Percentiles rank a stretch among this genome's conserved stretches.
These are phyloP conservation scores for Rhabdornis inornatus DNA, from an alignment of 2,113 vertebrate genomes.

Conservation along the genomic window DNA sequence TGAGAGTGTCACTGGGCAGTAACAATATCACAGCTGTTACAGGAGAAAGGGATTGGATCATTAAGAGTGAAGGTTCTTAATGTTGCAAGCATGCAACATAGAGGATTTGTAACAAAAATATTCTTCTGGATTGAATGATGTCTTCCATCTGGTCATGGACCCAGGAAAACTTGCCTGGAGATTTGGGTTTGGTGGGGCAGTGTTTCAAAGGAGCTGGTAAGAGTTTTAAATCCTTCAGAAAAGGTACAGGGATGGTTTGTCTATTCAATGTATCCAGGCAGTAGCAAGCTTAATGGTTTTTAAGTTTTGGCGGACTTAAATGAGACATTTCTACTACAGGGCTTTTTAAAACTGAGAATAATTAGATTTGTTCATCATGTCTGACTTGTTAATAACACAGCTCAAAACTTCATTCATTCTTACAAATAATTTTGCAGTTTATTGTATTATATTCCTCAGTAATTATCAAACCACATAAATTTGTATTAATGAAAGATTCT, in stretches of 20 bases:
- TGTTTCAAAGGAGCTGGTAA: neutral
- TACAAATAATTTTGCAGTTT: too few relatives aligned
- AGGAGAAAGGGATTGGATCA: neutral
- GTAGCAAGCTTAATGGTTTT: neutral
- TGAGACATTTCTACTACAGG: neutral
- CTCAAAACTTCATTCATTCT: neutral
- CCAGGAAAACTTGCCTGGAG: neutral
- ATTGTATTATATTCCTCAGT: neutral
- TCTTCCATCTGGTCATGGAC: neutral
- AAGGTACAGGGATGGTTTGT: neutral
- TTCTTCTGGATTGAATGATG: neutral
- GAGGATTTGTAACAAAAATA: neutral
- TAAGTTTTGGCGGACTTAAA: neutral
- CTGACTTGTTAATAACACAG: neutral
- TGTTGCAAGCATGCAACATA: neutral
- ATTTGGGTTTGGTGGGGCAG: neutral
- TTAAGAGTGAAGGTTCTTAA: neutral
- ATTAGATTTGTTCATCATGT: neutral
- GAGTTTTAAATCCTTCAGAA: neutral
- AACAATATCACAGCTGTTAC: neutral
- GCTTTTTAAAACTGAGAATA: neutral
- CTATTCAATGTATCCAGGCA: neutral
- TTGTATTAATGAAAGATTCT: neutral
- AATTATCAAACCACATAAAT: neutral
- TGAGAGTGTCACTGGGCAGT: neutral